Evolutionary conservation across 2,797 vertebrate genomes (phyloP).

Genomic region (Tauraco hartlaubi): DNA sequence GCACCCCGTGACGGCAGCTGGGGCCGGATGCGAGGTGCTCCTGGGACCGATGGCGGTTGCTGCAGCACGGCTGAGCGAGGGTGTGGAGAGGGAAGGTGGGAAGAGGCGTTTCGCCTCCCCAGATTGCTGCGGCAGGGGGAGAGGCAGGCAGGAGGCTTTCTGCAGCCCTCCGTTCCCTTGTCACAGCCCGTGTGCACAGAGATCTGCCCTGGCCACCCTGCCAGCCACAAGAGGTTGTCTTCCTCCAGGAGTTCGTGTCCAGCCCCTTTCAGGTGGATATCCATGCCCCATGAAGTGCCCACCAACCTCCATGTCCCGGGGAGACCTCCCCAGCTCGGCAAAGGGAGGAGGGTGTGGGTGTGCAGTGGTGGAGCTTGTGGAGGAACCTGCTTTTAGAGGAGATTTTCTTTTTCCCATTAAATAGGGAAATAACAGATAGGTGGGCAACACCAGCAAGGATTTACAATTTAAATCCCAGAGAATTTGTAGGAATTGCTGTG

Average conservation of each 20-base stretch:
- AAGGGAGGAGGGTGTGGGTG: not conserved
- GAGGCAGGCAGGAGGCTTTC: not conserved
- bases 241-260: not conserved
- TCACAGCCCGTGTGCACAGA: not conserved
- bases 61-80: rapidly evolving
- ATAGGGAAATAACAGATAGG: not conserved
- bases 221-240: not conserved
- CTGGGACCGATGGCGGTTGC: not conserved
- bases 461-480: not conserved
- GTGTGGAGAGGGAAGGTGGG: not conserved
- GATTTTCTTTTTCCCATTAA: not conserved
- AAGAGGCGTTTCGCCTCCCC: not conserved
- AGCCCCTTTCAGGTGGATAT: not conserved
- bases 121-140: not conserved
- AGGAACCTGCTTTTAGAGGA: not conserved
- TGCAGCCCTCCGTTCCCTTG: not conserved
- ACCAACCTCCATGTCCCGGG: rapidly evolving
- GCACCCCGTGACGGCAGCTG: rapidly evolving
- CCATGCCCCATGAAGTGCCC: rapidly evolving
- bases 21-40: rapidly evolving
- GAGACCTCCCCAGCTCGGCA: not conserved
- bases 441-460: not conserved
- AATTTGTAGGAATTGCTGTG: not conserved
- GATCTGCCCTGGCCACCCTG: not conserved
- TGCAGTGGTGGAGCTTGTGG: not conserved